Evolutionary conservation across 1,140 invertebrate genomes (phyloP).

Genomic region (Reticulitermes speratus): DNA sequence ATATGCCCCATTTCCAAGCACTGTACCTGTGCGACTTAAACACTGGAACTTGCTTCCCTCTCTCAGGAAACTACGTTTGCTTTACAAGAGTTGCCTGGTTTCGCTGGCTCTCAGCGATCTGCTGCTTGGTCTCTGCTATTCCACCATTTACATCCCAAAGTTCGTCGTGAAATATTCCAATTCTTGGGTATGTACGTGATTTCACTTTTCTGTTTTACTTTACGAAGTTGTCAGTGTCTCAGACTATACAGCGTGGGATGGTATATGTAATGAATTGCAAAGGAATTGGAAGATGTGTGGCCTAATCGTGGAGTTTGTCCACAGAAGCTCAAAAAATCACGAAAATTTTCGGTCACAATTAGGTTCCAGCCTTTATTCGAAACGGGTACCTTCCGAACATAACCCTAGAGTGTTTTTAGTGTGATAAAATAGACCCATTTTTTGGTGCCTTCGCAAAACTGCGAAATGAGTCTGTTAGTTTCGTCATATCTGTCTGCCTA

Average conservation of each 20-base stretch:
- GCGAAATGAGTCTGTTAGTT: too few relatives aligned
- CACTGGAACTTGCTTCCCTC: not conserved
- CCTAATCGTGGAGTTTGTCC: too few relatives aligned
- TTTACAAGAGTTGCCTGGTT: slow-evolving; percentile 27
- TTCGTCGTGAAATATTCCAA: not conserved
- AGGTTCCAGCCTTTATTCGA: too few relatives aligned
- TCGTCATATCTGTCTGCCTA: too few relatives aligned
- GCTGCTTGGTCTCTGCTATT: not conserved
- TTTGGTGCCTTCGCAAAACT: too few relatives aligned
- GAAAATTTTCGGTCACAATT: too few relatives aligned
- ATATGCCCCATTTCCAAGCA: not conserved
- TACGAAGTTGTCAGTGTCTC: not conserved
- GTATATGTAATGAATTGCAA: not conserved
- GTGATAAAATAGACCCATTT: too few relatives aligned
- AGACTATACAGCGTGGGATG: not conserved
- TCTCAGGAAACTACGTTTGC: slow-evolving; percentile 19
- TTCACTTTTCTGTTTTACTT: too few relatives aligned
- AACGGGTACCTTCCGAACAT: too few relatives aligned
- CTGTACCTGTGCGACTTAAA: not conserved
- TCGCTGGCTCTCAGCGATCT: slow-evolving; percentile 28
- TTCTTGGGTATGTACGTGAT: not conserved
- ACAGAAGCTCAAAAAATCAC: too few relatives aligned
- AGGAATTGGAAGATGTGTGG: not conserved
- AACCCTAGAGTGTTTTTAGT: too few relatives aligned
- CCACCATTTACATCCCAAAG: slow-evolving; percentile 1